A percentile compares a stretch with the other conserved stretches of the same genome.
Evolutionary conservation across 2,888 invertebrate genomes (phyloP).

Genomic region (Microplitis deprimator): DNA sequence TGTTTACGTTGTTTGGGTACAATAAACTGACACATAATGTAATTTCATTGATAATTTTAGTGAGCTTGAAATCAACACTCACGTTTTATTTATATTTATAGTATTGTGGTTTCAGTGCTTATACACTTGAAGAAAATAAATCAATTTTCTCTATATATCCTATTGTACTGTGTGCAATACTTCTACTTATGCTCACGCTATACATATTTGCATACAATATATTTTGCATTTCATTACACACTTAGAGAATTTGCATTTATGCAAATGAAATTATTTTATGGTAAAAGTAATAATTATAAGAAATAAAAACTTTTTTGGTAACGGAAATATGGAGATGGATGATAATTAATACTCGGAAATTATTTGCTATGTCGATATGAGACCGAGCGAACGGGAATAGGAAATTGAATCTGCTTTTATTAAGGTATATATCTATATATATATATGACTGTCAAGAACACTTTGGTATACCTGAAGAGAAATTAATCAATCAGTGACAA

Average conservation of each 20-base stretch:
- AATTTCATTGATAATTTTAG: slow-evolving; percentile 24
- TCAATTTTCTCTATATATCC: neutral
- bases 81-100: neutral
- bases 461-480: neutral
- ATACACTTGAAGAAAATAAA: neutral
- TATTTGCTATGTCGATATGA: neutral
- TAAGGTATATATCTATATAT: neutral
- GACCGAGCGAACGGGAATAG: neutral
- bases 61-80: neutral
- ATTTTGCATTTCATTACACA: neutral
- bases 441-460: neutral
- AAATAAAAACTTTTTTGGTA: too few species aligned
- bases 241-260: neutral
- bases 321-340: too few species aligned
- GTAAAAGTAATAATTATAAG: too few species aligned
- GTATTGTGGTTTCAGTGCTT: neutral
- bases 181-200: neutral
- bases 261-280: too few species aligned
- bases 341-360: neutral
- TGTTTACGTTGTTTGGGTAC: neutral
- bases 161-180: neutral
- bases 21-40: neutral
- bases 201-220: neutral
- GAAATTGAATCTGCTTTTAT: neutral
- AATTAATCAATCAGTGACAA: slow-evolving; percentile 1